Base-by-base conservation (phyloP, 2,797 vertebrate genomes). In the Gallinago nigripennis region DNA sequence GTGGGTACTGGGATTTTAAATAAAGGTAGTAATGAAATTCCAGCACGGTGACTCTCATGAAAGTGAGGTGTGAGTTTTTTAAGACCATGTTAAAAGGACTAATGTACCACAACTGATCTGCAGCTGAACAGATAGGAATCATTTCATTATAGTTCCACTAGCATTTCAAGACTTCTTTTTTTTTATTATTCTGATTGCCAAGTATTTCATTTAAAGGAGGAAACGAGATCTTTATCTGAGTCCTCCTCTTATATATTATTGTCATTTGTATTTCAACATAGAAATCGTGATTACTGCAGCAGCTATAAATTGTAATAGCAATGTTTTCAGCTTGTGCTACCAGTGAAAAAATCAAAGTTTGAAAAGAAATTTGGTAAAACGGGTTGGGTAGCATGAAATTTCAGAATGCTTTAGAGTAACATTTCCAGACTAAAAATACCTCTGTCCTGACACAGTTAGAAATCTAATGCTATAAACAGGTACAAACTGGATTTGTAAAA, bases 401-500 rank as follows among this genome's bases (percentile, higher is more conserved):
- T 86, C 39, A 60, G 76, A 78, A 7, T 83, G 41, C 63, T 94
- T 63, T 75, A 69, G 39, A 88, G 58, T 70, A 88, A 53, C 17
- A 73, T 70, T 93, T 84, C 39, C 46, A 70, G 64, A 60, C 77
- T 90, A 84, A 94, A 88, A 95, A 88, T 91, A 90, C 11, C 11
- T 86, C 23, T 63, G n/a, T 84, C 25, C 81, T 92, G 88, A 82
- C 70, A 92, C 65, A 90, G 50, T 91, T 75, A 83, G 45, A 86
- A 90, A 90, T 79, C 66, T 88, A 88, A 79, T 79, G 51, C 70
- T 92, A 30, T 75, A 82, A 92, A 84, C 68, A 95, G 73, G 63
- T 96, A 86, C 39, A 79, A 84, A 88, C 83, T 79, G 58, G 73
- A 90, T 94, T 95, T 96, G 30, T 91, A 79, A 76, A 94, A 92